Evolutionary conservation across 2,888 invertebrate genomes (phyloP).

Genomic region (Tiliacea aurago): DNA sequence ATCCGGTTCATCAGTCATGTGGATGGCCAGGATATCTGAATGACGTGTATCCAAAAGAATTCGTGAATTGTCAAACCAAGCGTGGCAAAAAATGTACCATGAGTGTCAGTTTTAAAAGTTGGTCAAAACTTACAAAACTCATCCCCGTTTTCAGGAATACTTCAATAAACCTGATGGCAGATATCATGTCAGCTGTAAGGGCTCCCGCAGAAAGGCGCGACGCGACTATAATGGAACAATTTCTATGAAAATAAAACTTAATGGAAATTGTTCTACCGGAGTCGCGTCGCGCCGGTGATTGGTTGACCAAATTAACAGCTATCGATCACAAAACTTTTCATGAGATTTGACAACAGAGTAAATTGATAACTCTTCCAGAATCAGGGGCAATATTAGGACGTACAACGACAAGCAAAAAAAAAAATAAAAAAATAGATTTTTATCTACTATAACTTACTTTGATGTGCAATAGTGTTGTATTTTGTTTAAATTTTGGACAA

Average conservation of each 20-base stretch:
- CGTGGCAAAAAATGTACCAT: conserved; percentile 9
- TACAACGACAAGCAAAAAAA: conserved; percentile 35
- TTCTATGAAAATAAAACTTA: neutral
- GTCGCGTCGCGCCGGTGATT: neutral
- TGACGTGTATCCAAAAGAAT: conserved; percentile 30
- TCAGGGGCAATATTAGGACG: neutral
- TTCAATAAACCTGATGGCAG: conserved; percentile 6
- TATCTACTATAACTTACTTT: conserved; percentile 77
- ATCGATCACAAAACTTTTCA: conserved; percentile 32
- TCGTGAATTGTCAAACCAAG: conserved; percentile 36
- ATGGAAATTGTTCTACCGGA: neutral
- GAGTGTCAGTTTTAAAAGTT: conserved; percentile 14
- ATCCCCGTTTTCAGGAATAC: neutral
- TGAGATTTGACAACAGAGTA: conserved; percentile 3
- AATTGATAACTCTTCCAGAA: conserved; percentile 9
- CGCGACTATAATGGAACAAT: neutral
- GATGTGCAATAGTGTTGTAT: conserved; percentile 75
- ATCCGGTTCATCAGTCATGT: conserved; percentile 44
- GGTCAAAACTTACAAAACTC: conserved; percentile 1
- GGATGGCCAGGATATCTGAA: conserved; percentile 24
- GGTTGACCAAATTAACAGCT: conserved; percentile 9
- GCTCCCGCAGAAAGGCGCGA: neutral
- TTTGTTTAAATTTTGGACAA: conserved; percentile 73
- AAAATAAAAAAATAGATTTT: conserved; percentile 6
- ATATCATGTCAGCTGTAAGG: conserved; percentile 12